phyloP scores from a whole-genome alignment of 2,888 invertebrate genomes.

The Hypsopygia costalis region DNA sequence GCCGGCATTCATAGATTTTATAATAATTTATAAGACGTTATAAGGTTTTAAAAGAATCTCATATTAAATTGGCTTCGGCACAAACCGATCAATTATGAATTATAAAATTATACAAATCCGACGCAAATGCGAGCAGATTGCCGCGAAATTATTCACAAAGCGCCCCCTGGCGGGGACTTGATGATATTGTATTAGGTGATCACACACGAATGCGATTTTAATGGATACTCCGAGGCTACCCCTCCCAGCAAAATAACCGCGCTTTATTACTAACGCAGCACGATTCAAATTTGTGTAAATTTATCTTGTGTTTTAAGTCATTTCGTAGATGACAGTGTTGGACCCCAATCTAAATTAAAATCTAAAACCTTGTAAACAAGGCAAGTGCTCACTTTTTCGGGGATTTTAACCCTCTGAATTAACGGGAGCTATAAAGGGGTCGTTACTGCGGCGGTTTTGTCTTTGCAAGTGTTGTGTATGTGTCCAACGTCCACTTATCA shows the following conservation, averaged over 20 bases:
- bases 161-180: slow-evolving; percentile 67
- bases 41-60: no score
- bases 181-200: slow-evolving; percentile 82
- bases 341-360: slow-evolving; percentile 82
- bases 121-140: slow-evolving; percentile 74
- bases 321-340: slow-evolving; percentile 35
- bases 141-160: slow-evolving; percentile 79
- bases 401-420: slow-evolving; percentile 80
- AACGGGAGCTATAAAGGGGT: slow-evolving; percentile 72
- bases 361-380: slow-evolving; percentile 82
- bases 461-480: slow-evolving; percentile 26
- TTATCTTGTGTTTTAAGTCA: slow-evolving; percentile 44
- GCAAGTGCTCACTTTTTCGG: slow-evolving; percentile 82
- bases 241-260: slow-evolving; percentile 34
- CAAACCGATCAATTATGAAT: slow-evolving; percentile 46
- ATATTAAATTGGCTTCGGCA: slow-evolving; percentile 19
- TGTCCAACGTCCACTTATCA: background rate
- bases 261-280: slow-evolving; percentile 30
- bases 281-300: slow-evolving; percentile 40
- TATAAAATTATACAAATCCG: slow-evolving; percentile 61
- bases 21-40: no score
- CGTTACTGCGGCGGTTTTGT: slow-evolving; percentile 49
- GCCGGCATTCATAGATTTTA: no score
- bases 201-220: slow-evolving; percentile 81
- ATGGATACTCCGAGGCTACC: slow-evolving; percentile 58